phyloP scores from a whole-genome alignment of 2,888 invertebrate genomes.

The Drosophila ustulata region DNA sequence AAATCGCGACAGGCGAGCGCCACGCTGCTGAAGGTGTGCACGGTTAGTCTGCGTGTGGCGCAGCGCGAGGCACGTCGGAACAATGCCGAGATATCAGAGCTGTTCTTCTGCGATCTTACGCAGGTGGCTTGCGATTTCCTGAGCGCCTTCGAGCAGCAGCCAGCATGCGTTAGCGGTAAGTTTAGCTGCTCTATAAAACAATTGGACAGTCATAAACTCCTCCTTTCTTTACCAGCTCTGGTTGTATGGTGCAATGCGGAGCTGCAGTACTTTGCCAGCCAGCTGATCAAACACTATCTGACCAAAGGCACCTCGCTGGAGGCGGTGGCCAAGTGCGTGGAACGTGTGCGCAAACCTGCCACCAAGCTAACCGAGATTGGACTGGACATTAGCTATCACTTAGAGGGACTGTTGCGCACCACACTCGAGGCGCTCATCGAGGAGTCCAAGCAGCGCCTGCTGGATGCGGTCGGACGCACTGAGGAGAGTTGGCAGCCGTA shows the following conservation, averaged over 20 bases:
- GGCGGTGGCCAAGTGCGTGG: conserved; percentile 94
- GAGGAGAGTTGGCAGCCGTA: conserved; percentile 85
- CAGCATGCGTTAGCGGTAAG: conserved; percentile 90
- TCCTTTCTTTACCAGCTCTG: conserved; percentile 87
- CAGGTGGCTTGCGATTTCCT: conserved; percentile 91
- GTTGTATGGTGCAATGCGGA: conserved; percentile 96
- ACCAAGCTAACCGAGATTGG: conserved; percentile 88
- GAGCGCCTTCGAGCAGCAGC: conserved; percentile 92
- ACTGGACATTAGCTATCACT: conserved; percentile 95
- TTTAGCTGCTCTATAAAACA: conserved; percentile 1
- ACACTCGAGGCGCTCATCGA: conserved; percentile 86
- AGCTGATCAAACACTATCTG: conserved; percentile 94
- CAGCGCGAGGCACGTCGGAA: conserved; percentile 85
- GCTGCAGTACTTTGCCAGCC: conserved; percentile 91
- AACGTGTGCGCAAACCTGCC: conserved; percentile 88
- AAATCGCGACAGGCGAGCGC: conserved; percentile 85
- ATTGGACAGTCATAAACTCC: neutral
- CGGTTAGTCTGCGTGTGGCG: conserved; percentile 82
- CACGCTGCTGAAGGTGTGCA: conserved; percentile 83
- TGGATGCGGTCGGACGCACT: conserved; percentile 84
- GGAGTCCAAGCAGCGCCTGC: conserved; percentile 83
- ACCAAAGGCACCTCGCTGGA: conserved; percentile 94
- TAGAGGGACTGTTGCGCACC: conserved; percentile 93
- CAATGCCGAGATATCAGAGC: conserved; percentile 86
- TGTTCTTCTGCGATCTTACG: conserved; percentile 89